Conservation (phyloP, 1,140 invertebrate species). For the Episyrphus balteatus region DNA sequence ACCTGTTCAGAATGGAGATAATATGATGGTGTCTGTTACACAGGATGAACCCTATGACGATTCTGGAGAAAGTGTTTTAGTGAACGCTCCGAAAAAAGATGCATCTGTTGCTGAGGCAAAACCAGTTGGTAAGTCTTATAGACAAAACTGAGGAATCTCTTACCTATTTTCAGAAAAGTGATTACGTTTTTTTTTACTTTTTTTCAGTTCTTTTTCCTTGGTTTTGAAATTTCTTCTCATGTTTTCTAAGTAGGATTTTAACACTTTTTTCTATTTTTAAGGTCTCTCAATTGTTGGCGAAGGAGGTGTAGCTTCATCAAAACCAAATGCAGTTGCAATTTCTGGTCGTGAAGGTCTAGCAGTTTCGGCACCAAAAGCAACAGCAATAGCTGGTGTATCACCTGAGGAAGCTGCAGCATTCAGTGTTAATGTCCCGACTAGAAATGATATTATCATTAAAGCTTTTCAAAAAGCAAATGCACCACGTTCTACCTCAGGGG, state of each 20-base stretch:
- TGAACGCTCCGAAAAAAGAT: slow-evolving; percentile 42
- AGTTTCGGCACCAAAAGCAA: slow-evolving; percentile 52
- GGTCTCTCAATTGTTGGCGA: slow-evolving; percentile 48
- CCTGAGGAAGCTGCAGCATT: slow-evolving; percentile 40
- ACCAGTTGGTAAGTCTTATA: slow-evolving; percentile 44
- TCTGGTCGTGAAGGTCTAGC: slow-evolving; percentile 54
- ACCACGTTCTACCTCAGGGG: background rate
- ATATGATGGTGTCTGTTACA: slow-evolving; percentile 10
- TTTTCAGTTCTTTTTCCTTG: background rate
- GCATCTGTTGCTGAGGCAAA: slow-evolving; percentile 57
- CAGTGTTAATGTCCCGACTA: slow-evolving; percentile 26
- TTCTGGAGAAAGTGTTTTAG: slow-evolving; percentile 35
- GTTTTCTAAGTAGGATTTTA: background rate
- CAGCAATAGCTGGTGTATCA: slow-evolving; percentile 55
- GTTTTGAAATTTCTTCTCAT: background rate
- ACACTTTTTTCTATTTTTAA: slow-evolving; percentile 8
- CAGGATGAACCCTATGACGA: slow-evolving; percentile 32
- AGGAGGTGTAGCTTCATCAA: slow-evolving; percentile 54
- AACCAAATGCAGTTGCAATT: slow-evolving; percentile 54
- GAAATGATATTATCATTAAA: slow-evolving; percentile 31
- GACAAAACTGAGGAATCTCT: too few relatives aligned
- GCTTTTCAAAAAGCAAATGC: background rate
- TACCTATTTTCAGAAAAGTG: background rate
- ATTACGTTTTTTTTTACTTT: background rate
- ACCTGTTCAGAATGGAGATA: slow-evolving; percentile 31